Percentiles rank a stretch among this genome's conserved stretches.
phyloP scores from a whole-genome alignment of 2,113 vertebrate species.

The Syrrhaptes paradoxus region DNA sequence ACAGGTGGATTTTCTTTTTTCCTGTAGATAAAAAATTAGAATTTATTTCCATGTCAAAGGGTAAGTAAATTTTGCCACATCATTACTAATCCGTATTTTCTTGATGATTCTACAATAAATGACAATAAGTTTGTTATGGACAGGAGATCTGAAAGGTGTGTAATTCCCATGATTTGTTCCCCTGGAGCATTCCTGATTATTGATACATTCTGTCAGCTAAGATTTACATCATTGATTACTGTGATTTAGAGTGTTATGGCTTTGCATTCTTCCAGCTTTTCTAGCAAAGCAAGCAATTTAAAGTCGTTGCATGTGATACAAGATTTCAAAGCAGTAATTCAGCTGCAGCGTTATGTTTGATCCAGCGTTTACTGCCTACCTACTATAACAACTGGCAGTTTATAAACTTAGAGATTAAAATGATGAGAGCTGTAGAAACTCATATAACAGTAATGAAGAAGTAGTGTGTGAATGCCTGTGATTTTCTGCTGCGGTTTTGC shows the following conservation, averaged over 20 bases:
- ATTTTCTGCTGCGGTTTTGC: not conserved
- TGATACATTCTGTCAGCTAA: slow-evolving; percentile 36
- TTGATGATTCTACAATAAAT: not conserved
- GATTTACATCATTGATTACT: slow-evolving; percentile 58
- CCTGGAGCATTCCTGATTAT: slow-evolving; percentile 19
- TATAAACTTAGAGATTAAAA: slow-evolving; percentile 42
- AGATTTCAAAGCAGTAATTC: slow-evolving; percentile 60
- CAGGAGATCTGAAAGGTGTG: not conserved
- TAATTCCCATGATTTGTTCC: not conserved
- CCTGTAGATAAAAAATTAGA: not conserved
- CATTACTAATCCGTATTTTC: not conserved
- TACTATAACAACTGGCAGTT: slow-evolving; percentile 23
- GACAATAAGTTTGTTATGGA: not conserved
- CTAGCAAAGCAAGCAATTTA: slow-evolving; percentile 51
- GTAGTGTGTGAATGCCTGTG: not conserved
- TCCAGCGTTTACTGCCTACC: slow-evolving; percentile 34
- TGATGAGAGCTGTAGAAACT: slow-evolving; percentile 36
- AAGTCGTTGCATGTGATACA: not conserved
- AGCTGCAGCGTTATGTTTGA: slow-evolving; percentile 18
- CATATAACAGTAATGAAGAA: not conserved
- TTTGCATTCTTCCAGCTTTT: slow-evolving; percentile 12
- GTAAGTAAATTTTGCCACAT: not conserved
- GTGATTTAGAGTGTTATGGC: slow-evolving; percentile 26
- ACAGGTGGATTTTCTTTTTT: not conserved
- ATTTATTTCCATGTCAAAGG: not conserved